A percentile compares a stretch with the other conserved stretches of the same genome.
Conservation (phyloP, 2,888 invertebrate species). For the Selenia dentaria region DNA sequence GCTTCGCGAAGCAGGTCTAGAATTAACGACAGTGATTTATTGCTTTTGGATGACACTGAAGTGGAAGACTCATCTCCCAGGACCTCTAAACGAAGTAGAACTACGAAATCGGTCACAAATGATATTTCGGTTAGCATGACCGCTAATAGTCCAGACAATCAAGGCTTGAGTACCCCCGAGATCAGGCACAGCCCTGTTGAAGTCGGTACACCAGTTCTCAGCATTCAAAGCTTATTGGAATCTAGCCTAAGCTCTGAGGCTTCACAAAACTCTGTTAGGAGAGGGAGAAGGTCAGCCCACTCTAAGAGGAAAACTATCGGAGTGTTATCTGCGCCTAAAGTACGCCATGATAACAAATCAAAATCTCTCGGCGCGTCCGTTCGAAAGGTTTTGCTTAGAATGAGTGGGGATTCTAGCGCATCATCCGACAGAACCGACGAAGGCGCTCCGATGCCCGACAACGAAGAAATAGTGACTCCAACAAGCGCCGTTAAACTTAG, state of each 20-base stretch:
- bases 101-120: constrained; percentile 23
- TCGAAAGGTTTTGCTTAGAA: constrained; percentile 36
- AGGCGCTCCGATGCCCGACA: constrained; percentile 30
- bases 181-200: constrained; percentile 54
- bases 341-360: constrained; percentile 39
- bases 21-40: constrained; percentile 55
- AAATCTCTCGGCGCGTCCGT: constrained; percentile 45
- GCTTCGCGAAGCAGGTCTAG: constrained; percentile 54
- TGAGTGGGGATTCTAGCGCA: constrained; percentile 43
- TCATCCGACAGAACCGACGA: constrained; percentile 39
- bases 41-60: constrained; percentile 43
- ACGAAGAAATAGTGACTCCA: constrained; percentile 62
- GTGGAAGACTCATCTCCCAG: constrained; percentile 49
- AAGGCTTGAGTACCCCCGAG: constrained; percentile 59
- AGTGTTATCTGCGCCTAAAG: constrained; percentile 34
- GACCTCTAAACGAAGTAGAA: constrained; percentile 42
- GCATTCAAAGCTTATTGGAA: constrained; percentile 61
- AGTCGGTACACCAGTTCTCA: constrained; percentile 63
- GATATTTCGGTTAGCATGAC: constrained; percentile 5
- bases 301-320: constrained; percentile 55
- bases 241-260: constrained; percentile 46
- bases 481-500: constrained; percentile 59
- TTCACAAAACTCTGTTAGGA: constrained; percentile 31
- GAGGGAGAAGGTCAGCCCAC: constrained; percentile 23
- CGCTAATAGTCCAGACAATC: constrained; percentile 15